Conservation (phyloP, 2,888 invertebrate species). For the Notocelia uddmanniana region DNA sequence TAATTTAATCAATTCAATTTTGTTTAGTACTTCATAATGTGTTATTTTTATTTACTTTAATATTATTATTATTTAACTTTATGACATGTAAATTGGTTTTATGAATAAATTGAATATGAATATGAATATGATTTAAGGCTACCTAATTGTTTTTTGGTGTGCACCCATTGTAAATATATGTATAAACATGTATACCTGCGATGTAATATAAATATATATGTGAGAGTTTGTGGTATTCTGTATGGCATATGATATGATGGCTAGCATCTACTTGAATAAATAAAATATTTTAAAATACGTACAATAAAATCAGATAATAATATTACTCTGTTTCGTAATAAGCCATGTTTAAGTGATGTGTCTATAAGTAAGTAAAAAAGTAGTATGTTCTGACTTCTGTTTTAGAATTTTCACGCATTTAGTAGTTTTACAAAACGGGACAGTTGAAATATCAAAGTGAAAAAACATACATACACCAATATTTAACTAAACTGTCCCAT, state of each 20-base stretch:
- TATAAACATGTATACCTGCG: no score
- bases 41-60: no score
- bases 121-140: no score
- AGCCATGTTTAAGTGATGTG: conserved; percentile 9
- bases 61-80: no score
- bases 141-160: no score
- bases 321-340: background rate
- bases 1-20: no score
- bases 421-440: background rate
- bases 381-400: no score
- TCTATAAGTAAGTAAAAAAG: background rate
- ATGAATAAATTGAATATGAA: no score
- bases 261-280: background rate
- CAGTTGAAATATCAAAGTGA: background rate
- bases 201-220: background rate
- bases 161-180: no score
- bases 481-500: background rate
- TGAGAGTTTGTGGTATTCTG: background rate
- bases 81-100: no score
- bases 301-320: background rate
- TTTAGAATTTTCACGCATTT: background rate
- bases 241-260: background rate
- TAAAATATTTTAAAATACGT: background rate
- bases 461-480: no score
- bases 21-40: no score